Evolutionary conservation across 2,888 invertebrate genomes (phyloP), one percentile per base, ranked within the genome.

Genomic region (Callyntrura guangdongensis): DNA sequence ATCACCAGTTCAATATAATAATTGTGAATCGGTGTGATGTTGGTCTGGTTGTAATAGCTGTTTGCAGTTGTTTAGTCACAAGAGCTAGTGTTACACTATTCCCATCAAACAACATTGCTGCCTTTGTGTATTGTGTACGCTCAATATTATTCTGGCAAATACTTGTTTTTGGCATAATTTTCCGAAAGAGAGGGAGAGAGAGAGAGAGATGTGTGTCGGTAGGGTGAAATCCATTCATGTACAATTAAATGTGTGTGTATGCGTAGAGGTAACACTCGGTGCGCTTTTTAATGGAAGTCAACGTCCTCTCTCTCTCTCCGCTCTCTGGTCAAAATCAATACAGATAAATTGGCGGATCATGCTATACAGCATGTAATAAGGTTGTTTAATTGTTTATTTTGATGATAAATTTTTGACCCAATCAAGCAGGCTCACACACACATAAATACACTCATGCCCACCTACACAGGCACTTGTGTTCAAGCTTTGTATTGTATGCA

Each of bases 231-330:
- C 20, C 56, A 74, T 74, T 74, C n/a, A n/a, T 36, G n/a, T n/a
- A n/a, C n/a, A n/a, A n/a, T n/a, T n/a, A n/a, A n/a, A n/a, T n/a
- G n/a, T n/a, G n/a, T n/a, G n/a, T 36, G 6, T 4, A 36, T 59
- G 59, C 59, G 9, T 11, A 79, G 6, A 25, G 12, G 12, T 22
- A 53, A 36, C 36, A 2, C 36, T 36, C 36, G 2, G 36, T 36
- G 2, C 36, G 6, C 36, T 36, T 69, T 9, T 67, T 69, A 53
- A 25, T 49, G 22, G 69, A 84, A 84, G 84, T 84, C 84, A 84
- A 84, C 53, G 84, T 69, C 84, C 84, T 84, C 56, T 25, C 64
- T 47, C 9, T 36, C 3, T 36, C 3, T 6, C 36, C 6, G 36
- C 36, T 2, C 36, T 36, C 36, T 36, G 36, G 36, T 36, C 17